Evolutionary conservation across 1,140 invertebrate species (phyloP).

Genomic region (Monomorium pharaonis): DNA sequence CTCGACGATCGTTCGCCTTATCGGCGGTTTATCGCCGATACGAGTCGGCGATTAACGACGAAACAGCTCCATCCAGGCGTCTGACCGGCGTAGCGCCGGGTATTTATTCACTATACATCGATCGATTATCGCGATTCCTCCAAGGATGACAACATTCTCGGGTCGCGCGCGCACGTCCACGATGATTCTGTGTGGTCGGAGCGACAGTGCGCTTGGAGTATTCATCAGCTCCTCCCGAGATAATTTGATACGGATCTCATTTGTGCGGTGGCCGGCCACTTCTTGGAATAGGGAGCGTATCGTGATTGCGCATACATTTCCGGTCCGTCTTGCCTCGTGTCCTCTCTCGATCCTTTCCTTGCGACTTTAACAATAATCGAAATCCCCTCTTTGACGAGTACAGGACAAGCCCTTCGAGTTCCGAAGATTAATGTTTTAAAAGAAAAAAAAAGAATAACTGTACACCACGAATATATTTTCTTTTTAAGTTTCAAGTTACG

Average conservation of each 20-base stretch:
- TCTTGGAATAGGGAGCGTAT: background rate
- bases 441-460: background rate
- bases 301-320: constrained; percentile 27
- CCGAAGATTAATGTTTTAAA: background rate
- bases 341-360: background rate
- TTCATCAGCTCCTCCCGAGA: background rate
- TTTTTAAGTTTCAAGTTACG: too few species aligned
- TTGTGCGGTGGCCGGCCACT: background rate
- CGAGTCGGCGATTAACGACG: constrained; percentile 13
- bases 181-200: background rate
- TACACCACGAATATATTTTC: background rate
- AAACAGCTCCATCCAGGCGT: background rate
- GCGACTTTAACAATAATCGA: background rate
- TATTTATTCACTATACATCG: background rate
- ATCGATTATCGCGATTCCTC: background rate
- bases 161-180: background rate
- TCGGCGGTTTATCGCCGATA: constrained; percentile 25
- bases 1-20: constrained; percentile 7
- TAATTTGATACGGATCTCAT: constrained; percentile 13
- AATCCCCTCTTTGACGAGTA: background rate
- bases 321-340: background rate
- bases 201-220: background rate
- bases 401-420: background rate
- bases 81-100: background rate
- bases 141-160: constrained; percentile 10